A percentile compares a stretch with the other conserved stretches of the same genome.
Evolutionary conservation across 2,113 vertebrate genomes (phyloP).

Genomic region (Solea solea): DNA sequence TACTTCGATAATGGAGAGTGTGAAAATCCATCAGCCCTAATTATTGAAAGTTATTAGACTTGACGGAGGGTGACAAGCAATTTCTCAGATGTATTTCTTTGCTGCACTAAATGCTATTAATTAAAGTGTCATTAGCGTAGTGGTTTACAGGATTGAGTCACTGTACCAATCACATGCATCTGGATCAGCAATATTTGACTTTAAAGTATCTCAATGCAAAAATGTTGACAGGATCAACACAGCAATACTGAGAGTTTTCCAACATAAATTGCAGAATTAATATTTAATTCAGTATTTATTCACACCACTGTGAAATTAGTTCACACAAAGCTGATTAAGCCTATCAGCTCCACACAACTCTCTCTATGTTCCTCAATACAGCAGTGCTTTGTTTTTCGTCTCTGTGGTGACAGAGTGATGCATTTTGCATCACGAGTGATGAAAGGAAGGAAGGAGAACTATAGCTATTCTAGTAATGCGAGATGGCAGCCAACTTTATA

Average conservation of each 20-base stretch:
- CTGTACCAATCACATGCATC: slow-evolving; percentile 92
- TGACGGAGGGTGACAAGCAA: slow-evolving; percentile 99
- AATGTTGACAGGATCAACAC: slow-evolving; percentile 84
- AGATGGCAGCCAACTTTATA: too few species aligned
- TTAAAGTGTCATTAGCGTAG: slow-evolving; percentile 96
- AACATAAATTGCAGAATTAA: not conserved
- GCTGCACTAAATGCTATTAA: slow-evolving; percentile 96
- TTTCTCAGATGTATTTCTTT: slow-evolving; percentile 99
- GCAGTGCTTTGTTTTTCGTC: too few species aligned
- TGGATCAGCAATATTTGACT: slow-evolving; percentile 85
- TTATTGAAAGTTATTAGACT: slow-evolving; percentile 99
- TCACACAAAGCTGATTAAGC: too few species aligned
- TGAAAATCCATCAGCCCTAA: slow-evolving; percentile 99
- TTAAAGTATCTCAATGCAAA: slow-evolving; percentile 87
- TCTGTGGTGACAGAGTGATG: too few species aligned
- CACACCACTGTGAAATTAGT: too few species aligned
- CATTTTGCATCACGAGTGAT: too few species aligned
- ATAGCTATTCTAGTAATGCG: too few species aligned
- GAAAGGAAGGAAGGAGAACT: too few species aligned
- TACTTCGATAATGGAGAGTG: slow-evolving; percentile 99
- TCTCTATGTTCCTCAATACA: too few species aligned
- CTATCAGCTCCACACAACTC: too few species aligned
- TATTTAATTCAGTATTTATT: not conserved
- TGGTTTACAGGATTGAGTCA: slow-evolving; percentile 94
- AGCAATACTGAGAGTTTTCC: slow-evolving; percentile 65